Evolutionary conservation across 2,888 invertebrate genomes (phyloP), one percentile per base, ranked within the genome.

Genomic region (Mimumesa dahlbomi): DNA sequence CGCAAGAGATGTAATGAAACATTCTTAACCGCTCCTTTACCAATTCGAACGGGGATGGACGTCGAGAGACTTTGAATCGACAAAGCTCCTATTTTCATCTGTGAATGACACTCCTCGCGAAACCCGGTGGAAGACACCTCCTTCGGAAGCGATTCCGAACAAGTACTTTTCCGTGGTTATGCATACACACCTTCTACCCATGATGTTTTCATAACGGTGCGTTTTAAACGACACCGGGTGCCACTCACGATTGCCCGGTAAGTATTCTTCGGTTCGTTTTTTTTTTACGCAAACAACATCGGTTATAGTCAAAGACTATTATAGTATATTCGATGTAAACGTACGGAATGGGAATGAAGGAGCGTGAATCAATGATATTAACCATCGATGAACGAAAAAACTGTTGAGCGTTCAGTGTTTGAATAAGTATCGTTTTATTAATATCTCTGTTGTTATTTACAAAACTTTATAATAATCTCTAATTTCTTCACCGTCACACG

Each of bases 371-470:
- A n/a, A n/a, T n/a, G n/a, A n/a, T n/a, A n/a, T n/a, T n/a, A n/a
- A n/a, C n/a, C n/a, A n/a, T n/a, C n/a, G n/a, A n/a, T n/a, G n/a
- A n/a, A n/a, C n/a, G n/a, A n/a, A n/a, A n/a, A n/a, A n/a, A n/a
- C n/a, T n/a, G n/a, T n/a, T n/a, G 0, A 48, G 46, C 31, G 49
- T 63, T 69, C 65, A 31, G 40, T 67, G 56, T 80, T 80, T 67
- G 78, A 80, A 87, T 87, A 86, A 87, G 85, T 88, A 87, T 86
- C 77, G 78, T 87, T 88, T 88, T 89, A 88, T 88, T 89, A 88
- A 88, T 88, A 87, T 88, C 86, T 88, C 88, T 89, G 84, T 87
- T 77, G 83, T 87, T 89, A 88, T 89, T 88, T 89, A 89, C 88
- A 88, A 89, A 89, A 88, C 84, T 87, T 86, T 85, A 87, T 87